phyloP scores from a whole-genome alignment of 2,797 vertebrate species.

The Channa striata region DNA sequence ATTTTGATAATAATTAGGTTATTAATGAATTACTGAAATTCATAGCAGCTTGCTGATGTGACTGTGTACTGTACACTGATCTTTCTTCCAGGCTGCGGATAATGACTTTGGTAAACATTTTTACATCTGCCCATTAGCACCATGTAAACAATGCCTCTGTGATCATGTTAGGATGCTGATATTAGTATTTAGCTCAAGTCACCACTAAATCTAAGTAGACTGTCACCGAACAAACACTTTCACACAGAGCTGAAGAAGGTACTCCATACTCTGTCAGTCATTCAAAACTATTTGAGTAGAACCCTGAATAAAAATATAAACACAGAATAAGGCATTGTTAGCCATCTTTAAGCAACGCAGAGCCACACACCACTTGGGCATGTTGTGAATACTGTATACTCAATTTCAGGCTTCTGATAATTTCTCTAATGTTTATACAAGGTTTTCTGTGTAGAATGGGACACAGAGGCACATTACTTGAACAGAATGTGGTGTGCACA shows the following conservation, averaged over 20 bases:
- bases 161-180: not conserved
- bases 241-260: too few relatives aligned
- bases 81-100: too few relatives aligned
- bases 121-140: too few relatives aligned
- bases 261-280: too few relatives aligned
- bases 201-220: not conserved
- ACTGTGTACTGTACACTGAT: too few relatives aligned
- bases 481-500: not conserved
- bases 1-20: not conserved
- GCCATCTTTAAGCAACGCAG: too few relatives aligned
- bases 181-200: not conserved
- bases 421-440: not conserved
- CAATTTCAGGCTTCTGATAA: not conserved
- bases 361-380: not conserved
- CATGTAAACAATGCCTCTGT: not conserved
- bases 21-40: not conserved
- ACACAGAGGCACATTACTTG: not conserved
- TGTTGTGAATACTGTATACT: not conserved
- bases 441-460: not conserved
- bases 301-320: too few relatives aligned
- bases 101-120: too few relatives aligned
- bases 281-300: too few relatives aligned
- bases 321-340: too few relatives aligned
- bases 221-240: too few relatives aligned
- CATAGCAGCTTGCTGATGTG: too few relatives aligned